These are phyloP conservation scores for Neelides folsomi DNA, from an alignment of 2,888 invertebrate genomes.

Conservation along the genomic window DNA sequence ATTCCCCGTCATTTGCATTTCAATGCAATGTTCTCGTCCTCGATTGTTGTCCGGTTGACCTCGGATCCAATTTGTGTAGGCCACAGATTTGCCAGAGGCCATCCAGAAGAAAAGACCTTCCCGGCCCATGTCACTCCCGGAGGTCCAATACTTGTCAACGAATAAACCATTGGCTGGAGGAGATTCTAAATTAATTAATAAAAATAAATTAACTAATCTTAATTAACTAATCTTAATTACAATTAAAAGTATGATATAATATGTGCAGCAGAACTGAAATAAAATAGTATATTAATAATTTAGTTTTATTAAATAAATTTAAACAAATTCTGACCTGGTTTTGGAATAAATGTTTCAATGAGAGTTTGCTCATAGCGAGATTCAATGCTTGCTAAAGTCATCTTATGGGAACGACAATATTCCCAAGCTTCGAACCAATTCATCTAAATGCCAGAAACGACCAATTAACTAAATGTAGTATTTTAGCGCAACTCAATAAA, in stretches of 20 bases:
- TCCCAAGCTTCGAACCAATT: conserved; percentile 23
- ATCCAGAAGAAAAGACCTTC: conserved; percentile 88
- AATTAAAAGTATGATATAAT: too few relatives aligned
- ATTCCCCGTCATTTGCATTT: conserved; percentile 4
- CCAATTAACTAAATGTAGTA: neutral
- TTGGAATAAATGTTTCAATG: conserved; percentile 14
- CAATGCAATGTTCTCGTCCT: conserved; percentile 13
- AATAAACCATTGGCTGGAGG: neutral
- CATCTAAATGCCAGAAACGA: conserved; percentile 8
- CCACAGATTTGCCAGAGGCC: conserved; percentile 74
- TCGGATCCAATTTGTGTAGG: conserved; percentile 39
- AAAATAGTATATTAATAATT: too few relatives aligned
- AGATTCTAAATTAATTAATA: neutral
- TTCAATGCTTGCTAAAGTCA: conserved; percentile 16
- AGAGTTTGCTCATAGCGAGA: conserved; percentile 14
- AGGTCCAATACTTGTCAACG: conserved; percentile 51
- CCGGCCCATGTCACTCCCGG: conserved; percentile 79
- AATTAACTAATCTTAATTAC: too few relatives aligned
- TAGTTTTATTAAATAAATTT: neutral
- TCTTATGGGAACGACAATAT: conserved; percentile 12
- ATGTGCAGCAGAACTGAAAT: too few relatives aligned
- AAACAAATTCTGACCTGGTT: conserved; percentile 6
- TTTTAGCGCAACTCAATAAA: neutral
- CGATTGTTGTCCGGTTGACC: conserved; percentile 18
- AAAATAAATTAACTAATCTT: too few relatives aligned